Conservation (phyloP, 2,113 vertebrate species). For the Lasiurus borealis region DNA sequence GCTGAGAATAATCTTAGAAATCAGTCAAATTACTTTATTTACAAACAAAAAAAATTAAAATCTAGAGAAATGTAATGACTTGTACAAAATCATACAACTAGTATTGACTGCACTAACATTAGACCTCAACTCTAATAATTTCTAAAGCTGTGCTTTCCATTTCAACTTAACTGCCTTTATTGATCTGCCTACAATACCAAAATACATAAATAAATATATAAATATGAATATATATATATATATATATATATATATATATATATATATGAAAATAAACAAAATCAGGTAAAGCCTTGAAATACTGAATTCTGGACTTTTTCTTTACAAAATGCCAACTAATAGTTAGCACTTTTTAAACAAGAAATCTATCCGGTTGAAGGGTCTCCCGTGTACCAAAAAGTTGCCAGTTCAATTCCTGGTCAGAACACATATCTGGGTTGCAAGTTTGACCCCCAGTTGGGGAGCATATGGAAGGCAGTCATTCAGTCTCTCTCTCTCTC, state of each 20-base stretch:
- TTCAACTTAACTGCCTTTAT: background rate
- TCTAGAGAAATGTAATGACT: background rate
- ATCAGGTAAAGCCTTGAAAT: background rate
- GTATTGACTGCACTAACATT: background rate
- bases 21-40: background rate
- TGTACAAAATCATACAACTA: background rate
- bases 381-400: too few relatives aligned
- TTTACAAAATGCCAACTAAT: conserved; percentile 38
- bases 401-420: too few relatives aligned
- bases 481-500: too few relatives aligned
- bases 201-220: background rate
- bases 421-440: too few relatives aligned
- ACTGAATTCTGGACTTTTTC: conserved; percentile 26
- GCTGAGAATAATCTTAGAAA: conserved; percentile 49
- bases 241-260: background rate
- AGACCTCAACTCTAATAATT: background rate
- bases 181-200: background rate
- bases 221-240: background rate
- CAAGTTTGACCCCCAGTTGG: too few relatives aligned
- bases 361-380: background rate
- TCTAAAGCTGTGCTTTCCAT: background rate
- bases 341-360: conserved; percentile 46
- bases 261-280: background rate
- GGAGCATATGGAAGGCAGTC: too few relatives aligned
- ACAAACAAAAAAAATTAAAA: background rate